Base-by-base conservation (phyloP, 2,888 invertebrate genomes). In the Melinaea menophilus region DNA sequence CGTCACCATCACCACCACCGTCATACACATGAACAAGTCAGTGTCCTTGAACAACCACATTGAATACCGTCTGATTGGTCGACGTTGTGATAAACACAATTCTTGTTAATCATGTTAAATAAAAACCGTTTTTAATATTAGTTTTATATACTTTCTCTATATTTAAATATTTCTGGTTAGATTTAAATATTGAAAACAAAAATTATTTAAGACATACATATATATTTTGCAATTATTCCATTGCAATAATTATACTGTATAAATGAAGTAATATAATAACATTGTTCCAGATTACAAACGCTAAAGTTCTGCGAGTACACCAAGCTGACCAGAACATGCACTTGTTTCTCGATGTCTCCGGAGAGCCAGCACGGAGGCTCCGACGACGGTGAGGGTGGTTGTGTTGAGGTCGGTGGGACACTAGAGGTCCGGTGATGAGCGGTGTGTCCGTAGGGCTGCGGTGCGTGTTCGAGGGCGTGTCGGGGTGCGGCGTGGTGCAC, bases 401-500 rank as follows among this genome's bases (percentile, higher is more conserved):
- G 7, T 5, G 45, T 5, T 45, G 45, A 5, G 45, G 5, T 45
- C 45, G 45, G 45, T 45, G 5, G 7, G 2, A 45, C 22, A 45
- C 2, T 45, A 11, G 45, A 45, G 5, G 45, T 45, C 5, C 45
- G 45, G 7, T 45, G 45, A 45, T 46, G 12, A 2, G 9, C 12
- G 5, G 12, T 12, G 2, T 13, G 2, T 13, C 48, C 59, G 3
- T 86, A 93, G 94, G 94, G 7, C 93, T 94, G 73, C 93, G 95
- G 69, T 95, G 96, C 80, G 95, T 96, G 45, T 97, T 97, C 79
- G 96, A 97, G 76, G 95, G 96, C 11, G 95, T 96, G 0, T 94
- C 95, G 0, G 95, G 96, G 78, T 97, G 97, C 81, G 96, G 95
- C 63, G 96, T 96, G n/a, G 96, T 97, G 1, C 97, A 97, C 82